These are phyloP conservation scores for Cerastoderma edule DNA, from an alignment of 2,888 invertebrate genomes.

Conservation along the genomic window DNA sequence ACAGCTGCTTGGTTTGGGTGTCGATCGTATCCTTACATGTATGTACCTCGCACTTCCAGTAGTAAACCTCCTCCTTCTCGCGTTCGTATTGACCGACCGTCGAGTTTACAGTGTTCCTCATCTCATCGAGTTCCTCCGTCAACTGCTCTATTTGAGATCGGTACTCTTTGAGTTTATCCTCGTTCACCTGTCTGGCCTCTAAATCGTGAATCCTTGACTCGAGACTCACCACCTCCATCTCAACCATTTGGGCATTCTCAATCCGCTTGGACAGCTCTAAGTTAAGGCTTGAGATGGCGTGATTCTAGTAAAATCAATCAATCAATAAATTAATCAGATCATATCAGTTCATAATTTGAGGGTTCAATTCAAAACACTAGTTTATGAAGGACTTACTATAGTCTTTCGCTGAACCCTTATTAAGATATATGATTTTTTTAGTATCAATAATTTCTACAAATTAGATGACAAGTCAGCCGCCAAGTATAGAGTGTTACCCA, in stretches of 20 bases:
- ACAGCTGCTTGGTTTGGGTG: slow-evolving; percentile 2
- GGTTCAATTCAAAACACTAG: too few species aligned
- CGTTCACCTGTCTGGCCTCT: neutral
- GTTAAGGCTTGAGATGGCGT: neutral
- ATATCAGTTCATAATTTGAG: too few species aligned
- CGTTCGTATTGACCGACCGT: slow-evolving; percentile 9
- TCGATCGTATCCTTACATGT: slow-evolving; percentile 21
- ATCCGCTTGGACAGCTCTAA: neutral
- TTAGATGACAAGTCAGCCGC: too few species aligned
- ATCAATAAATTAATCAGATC: too few species aligned
- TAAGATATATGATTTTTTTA: too few species aligned
- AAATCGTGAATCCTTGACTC: neutral
- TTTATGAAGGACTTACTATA: too few species aligned
- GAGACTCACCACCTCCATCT: neutral
- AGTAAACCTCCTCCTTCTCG: slow-evolving; percentile 4
- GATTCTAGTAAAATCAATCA: slow-evolving; percentile 1
- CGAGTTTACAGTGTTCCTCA: slow-evolving; percentile 10
- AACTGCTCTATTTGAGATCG: slow-evolving; percentile 17
- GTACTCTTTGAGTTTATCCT: neutral
- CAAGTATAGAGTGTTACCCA: too few species aligned
- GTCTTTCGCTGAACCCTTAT: too few species aligned
- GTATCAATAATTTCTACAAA: too few species aligned
- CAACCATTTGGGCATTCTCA: neutral
- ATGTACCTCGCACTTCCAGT: too few species aligned
- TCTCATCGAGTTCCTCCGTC: neutral